Evolutionary conservation across 2,113 vertebrate species (phyloP).

Genomic region (Eclectus roratus): DNA sequence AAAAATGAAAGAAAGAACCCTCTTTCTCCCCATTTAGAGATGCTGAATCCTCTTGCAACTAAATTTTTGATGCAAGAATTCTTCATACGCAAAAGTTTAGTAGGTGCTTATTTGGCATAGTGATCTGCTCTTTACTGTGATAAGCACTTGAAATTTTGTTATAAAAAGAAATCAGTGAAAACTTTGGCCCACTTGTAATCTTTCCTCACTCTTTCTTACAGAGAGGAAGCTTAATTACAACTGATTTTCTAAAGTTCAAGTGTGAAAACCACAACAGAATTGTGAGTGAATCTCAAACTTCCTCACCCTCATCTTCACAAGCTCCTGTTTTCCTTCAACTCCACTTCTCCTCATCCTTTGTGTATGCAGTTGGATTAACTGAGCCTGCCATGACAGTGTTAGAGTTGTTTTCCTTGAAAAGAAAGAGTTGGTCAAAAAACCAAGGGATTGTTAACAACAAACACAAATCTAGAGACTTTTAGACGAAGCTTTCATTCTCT

Average conservation of each 20-base stretch:
- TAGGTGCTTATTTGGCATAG: not conserved
- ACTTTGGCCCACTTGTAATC: not conserved
- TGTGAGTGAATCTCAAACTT: not conserved
- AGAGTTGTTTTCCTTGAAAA: not conserved
- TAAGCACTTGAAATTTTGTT: not conserved
- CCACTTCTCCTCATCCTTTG: not conserved
- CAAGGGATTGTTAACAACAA: not conserved
- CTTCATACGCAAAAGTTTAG: not conserved
- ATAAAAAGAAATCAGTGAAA: not conserved
- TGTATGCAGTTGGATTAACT: not conserved
- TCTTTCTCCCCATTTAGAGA: not conserved
- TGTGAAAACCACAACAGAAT: not conserved
- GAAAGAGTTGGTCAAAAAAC: not conserved
- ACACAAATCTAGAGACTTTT: not conserved
- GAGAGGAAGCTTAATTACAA: not conserved
- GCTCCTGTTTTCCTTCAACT: not conserved
- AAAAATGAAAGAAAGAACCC: not conserved
- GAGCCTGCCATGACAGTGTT: not conserved
- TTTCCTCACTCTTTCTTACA: not conserved
- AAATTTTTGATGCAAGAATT: not conserved
- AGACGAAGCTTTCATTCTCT: not conserved
- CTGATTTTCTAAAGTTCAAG: not conserved
- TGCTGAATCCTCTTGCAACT: not conserved
- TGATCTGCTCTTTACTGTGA: not conserved
- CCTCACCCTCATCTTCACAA: not conserved